Evolutionary conservation across 2,113 vertebrate species (phyloP).

Genomic region (Empidonax alnorum): DNA sequence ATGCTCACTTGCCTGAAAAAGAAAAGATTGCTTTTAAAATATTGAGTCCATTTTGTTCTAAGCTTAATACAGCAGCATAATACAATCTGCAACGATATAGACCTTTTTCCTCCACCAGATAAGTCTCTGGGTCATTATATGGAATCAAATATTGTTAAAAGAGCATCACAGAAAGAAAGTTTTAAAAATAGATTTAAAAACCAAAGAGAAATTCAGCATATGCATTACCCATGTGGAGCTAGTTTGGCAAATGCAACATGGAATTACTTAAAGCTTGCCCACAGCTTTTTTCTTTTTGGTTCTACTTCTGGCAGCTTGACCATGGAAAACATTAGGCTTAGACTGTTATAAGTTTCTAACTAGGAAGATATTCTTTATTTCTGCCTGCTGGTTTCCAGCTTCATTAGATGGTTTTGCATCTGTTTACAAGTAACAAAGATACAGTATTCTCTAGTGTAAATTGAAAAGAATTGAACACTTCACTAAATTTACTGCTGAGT

Average conservation of each 20-base stretch:
- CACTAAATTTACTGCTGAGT: background rate
- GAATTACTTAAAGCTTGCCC: constrained; percentile 12
- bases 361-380: background rate
- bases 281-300: background rate
- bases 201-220: background rate
- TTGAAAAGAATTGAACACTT: background rate
- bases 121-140: background rate
- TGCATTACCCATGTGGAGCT: constrained; percentile 8
- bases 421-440: background rate
- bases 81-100: background rate
- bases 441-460: background rate
- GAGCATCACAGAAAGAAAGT: background rate
- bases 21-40: background rate
- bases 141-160: constrained; percentile 28
- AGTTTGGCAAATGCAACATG: constrained; percentile 10
- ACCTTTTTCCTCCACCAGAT: background rate
- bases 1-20: background rate
- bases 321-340: background rate
- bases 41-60: background rate
- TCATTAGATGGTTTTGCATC: background rate
- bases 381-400: background rate
- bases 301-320: background rate
- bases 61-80: background rate
- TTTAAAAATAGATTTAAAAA: constrained; percentile 38
- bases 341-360: background rate